These are phyloP conservation scores for Anolis carolinensis DNA, from an alignment of 2,113 vertebrate species.

Conservation along the genomic window DNA sequence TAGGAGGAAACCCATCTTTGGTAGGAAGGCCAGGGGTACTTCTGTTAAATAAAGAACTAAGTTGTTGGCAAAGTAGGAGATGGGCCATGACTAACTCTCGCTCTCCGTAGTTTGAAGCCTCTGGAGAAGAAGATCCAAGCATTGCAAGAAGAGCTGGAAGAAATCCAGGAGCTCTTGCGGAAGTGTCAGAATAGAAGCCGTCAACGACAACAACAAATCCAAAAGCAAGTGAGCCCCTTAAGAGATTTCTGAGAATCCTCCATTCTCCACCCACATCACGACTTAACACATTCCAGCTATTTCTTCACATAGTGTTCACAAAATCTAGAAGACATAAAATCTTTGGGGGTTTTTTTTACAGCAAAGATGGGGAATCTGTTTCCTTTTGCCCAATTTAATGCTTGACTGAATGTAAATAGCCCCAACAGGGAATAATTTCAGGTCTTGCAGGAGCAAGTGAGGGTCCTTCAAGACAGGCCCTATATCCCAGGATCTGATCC, in stretches of 20 bases:
- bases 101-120: neutral
- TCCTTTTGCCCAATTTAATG: neutral
- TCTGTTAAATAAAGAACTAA: neutral
- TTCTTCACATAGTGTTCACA: neutral
- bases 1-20: neutral
- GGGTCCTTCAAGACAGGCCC: too few relatives aligned
- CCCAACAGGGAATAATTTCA: neutral
- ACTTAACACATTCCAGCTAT: too few relatives aligned
- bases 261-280: neutral
- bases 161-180: neutral
- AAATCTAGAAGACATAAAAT: neutral
- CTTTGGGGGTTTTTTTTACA: neutral
- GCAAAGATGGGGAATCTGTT: neutral
- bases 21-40: neutral
- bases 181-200: neutral
- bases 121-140: conserved; percentile 15
- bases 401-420: neutral
- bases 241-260: too few relatives aligned
- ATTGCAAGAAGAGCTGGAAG: conserved; percentile 23
- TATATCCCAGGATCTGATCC: too few relatives aligned
- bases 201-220: neutral
- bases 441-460: too few relatives aligned
- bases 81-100: neutral
- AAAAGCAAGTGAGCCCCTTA: conserved; percentile 7
- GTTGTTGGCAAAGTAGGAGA: neutral